Evolutionary conservation across 2,797 vertebrate species (phyloP), one percentile per base, ranked within the genome.

Genomic region (Alosa sapidissima): DNA sequence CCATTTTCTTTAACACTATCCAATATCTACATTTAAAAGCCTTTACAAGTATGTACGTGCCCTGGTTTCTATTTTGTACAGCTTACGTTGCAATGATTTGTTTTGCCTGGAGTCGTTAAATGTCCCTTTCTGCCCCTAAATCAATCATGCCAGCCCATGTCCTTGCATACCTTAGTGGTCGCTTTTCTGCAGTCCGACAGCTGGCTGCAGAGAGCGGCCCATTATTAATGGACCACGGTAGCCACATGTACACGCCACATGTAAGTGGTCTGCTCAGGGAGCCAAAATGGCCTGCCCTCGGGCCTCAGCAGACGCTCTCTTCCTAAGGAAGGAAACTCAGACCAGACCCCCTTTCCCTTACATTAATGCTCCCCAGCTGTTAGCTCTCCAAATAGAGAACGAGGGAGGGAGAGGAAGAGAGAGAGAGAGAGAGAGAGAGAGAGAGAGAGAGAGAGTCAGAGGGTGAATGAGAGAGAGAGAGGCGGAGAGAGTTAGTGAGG

Each of bases 351-450:
- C 87, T 87, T 89, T 88, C 88, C 88, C 87, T 82, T 81, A 81
- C 85, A 51, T 87, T 91, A 91, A 90, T 89, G 85, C 49, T 33
- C 84, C 87, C 89, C 89, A 90, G 91, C 89, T 91, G 91, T 88
- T 90, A 84, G 82, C 48, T 68, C 85, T 86, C 85, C 87, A 91
- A 89, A 90, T 86, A 87, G 84, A 60, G 88, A 55, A 36, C 5
- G 41, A 84, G 55, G 84, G 81, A n/a, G 52, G 58, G 75, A 60
- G 41, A 84, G 33, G 72, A 21, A n/a, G 68, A 65, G 28, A 62
- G 3, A 4, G 75, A 48, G 72, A 36, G 68, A 33, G 28, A 78
- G 72, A 75, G 68, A 75, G 13, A 13, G 33, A 78, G 72, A 45
- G 33, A 75, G 68, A 75, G 2, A 45, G n/a, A 68, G 62, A 68